phyloP scores from a whole-genome alignment of 2,888 invertebrate genomes.

The Nezara viridula region DNA sequence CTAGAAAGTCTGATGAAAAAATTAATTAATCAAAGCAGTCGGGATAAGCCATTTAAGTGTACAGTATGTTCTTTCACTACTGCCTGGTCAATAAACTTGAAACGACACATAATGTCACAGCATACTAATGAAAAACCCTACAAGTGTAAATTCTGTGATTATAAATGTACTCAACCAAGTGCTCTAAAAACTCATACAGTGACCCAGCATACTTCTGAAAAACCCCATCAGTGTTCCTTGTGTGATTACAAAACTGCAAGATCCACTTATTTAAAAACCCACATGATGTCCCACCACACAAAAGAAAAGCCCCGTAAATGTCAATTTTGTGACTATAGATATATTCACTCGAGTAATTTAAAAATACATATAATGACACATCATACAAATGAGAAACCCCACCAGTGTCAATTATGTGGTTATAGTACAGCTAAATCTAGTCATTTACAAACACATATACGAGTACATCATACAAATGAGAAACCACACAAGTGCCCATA shows the following conservation, averaged over 20 bases:
- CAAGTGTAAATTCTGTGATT: slow-evolving; percentile 58
- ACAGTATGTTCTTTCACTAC: slow-evolving; percentile 54
- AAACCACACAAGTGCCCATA: slow-evolving; percentile 58
- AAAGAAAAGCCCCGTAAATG: slow-evolving; percentile 57
- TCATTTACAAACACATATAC: slow-evolving; percentile 51
- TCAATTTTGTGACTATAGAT: slow-evolving; percentile 54
- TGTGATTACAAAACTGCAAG: slow-evolving; percentile 57
- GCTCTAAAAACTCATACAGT: slow-evolving; percentile 52
- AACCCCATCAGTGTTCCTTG: slow-evolving; percentile 57
- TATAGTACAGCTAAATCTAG: slow-evolving; percentile 53
- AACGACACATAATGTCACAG: slow-evolving; percentile 58
- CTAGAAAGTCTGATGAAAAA: slow-evolving; percentile 12
- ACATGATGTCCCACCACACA: slow-evolving; percentile 50
- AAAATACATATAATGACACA: slow-evolving; percentile 57
- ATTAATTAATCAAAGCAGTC: background rate
- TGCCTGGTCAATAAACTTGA: slow-evolving; percentile 58
- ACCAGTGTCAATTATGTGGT: slow-evolving; percentile 56
- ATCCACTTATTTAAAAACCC: slow-evolving; percentile 47
- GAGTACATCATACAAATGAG: slow-evolving; percentile 51
- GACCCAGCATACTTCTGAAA: slow-evolving; percentile 55
- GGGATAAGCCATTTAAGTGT: slow-evolving; percentile 59
- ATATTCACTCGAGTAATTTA: slow-evolving; percentile 55
- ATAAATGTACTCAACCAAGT: slow-evolving; percentile 50
- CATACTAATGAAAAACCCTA: slow-evolving; percentile 60
- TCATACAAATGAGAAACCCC: slow-evolving; percentile 59